phyloP scores from a whole-genome alignment of 2,113 vertebrate genomes.

The Mustela lutreola region DNA sequence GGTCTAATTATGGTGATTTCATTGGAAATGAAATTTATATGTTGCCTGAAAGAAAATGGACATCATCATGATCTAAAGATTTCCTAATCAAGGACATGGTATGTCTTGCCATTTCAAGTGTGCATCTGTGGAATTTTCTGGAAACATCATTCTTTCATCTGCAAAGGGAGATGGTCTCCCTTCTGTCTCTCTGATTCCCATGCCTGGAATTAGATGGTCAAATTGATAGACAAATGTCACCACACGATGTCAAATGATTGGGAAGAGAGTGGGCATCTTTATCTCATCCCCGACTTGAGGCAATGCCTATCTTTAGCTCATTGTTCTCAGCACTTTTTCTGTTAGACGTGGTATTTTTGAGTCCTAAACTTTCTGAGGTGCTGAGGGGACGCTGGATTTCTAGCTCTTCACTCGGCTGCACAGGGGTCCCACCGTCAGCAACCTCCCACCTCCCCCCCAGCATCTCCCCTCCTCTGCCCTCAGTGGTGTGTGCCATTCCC shows the following conservation, averaged over 20 bases:
- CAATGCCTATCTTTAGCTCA: background rate
- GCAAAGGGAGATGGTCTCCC: background rate
- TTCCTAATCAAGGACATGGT: background rate
- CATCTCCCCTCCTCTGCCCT: background rate
- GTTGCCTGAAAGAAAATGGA: background rate
- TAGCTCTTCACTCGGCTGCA: background rate
- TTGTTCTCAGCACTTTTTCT: background rate
- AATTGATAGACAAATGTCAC: accelerated
- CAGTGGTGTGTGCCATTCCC: too few relatives aligned
- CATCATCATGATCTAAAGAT: background rate
- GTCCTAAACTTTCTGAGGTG: background rate
- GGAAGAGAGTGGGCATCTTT: background rate
- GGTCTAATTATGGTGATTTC: background rate
- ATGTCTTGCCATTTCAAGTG: background rate
- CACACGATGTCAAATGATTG: accelerated
- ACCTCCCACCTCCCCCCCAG: background rate
- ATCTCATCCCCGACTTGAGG: background rate
- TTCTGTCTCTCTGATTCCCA: background rate
- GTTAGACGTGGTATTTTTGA: background rate
- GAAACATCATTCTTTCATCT: too few relatives aligned
- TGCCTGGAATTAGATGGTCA: background rate
- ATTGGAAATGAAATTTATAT: background rate
- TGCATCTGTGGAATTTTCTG: background rate
- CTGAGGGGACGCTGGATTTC: background rate
- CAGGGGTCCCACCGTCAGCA: background rate